Conservation (phyloP, 2,113 vertebrate genomes). For the Aegithalos caudatus region DNA sequence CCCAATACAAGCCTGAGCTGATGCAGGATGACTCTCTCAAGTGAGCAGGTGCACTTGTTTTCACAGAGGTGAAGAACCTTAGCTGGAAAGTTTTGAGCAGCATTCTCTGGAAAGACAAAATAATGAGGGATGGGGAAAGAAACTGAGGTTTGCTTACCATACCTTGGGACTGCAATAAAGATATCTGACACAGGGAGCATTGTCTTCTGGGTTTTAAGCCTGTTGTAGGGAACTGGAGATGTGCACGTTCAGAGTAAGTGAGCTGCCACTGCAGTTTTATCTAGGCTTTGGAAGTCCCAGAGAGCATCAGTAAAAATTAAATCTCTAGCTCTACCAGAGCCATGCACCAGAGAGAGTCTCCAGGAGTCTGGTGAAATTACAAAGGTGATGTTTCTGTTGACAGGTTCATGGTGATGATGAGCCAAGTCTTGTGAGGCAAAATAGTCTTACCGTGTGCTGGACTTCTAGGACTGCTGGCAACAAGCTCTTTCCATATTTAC, state of each 20-base stretch:
- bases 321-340: not conserved
- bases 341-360: not conserved
- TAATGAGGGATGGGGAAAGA: not conserved
- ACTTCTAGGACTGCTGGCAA: not conserved
- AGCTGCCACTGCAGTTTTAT: not conserved
- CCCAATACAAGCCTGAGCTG: not conserved
- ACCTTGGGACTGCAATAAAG: not conserved
- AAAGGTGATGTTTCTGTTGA: not conserved
- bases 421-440: not conserved
- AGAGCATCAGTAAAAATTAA: not conserved
- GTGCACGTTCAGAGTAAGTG: not conserved
- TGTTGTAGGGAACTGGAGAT: not conserved
- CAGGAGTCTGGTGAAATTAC: not conserved
- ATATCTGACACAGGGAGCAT: not conserved
- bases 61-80: not conserved
- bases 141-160: not conserved
- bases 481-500: not conserved
- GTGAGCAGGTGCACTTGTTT: not conserved
- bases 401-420: not conserved
- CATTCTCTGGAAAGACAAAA: not conserved
- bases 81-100: not conserved
- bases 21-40: not conserved
- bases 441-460: not conserved
- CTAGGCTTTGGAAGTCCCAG: not conserved
- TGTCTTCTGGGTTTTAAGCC: not conserved